Evolutionary conservation across 2,888 invertebrate genomes (phyloP), one percentile per base, ranked within the genome.

Genomic region (Lobophora halterata): DNA sequence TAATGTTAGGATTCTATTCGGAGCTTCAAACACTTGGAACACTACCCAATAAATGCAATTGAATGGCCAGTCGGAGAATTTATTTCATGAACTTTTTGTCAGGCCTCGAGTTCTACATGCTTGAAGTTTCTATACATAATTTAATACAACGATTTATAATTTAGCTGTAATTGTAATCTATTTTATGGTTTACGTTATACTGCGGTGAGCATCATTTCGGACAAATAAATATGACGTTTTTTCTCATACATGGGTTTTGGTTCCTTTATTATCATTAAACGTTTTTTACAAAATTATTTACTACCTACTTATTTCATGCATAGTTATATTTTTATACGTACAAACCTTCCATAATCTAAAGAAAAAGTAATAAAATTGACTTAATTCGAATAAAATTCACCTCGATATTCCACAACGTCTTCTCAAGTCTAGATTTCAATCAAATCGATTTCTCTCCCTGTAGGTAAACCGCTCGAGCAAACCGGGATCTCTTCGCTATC

Each of bases 371-470:
- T 31, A 31, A 26, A 31, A 7, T 14, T n/a, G 8, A 21, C 16
- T 26, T 31, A 12, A 25, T 20, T 31, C 17, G 52, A 61, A n/a
- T n/a, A n/a, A n/a, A n/a, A 58, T 70, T 61, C 63, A 59, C 60
- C 64, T 71, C 72, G 69, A 72, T 74, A 72, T 68, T 69, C 57
- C 54, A 62, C 59, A 60, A 24, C 24, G 8, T 54, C 71, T 73
- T 70, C 67, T 61, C 42, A 43, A 48, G 53, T 59, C 47, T 61
- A 70, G 75, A 79, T 77, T 74, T 78, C 65, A 61, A 63, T 62
- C 55, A 52, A 75, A 77, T 76, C 66, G 71, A 76, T 77, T 73
- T 64, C 55, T 55, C 65, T 66, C 61, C 55, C 70, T 66, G 53
- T 51, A 44, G 54, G 61, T 65, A 61, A 64, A 61, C 61, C 48